These are phyloP conservation scores for Cephonodes hylas DNA, from an alignment of 2,888 invertebrate genomes.

Conservation along the genomic window DNA sequence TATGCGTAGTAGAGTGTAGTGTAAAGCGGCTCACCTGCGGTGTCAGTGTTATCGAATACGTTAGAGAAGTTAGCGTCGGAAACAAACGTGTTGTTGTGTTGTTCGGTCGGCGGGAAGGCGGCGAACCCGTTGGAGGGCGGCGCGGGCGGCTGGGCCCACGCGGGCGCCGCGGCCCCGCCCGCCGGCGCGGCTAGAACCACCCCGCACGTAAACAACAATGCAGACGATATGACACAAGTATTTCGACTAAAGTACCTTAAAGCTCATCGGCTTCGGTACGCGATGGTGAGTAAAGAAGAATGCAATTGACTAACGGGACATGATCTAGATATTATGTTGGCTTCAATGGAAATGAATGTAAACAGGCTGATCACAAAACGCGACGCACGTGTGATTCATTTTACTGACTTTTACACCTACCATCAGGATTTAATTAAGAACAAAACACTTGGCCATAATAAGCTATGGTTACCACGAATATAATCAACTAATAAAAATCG, in stretches of 20 bases:
- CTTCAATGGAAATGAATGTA: no score
- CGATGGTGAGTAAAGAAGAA: no score
- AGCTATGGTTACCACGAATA: no score
- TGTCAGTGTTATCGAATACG: conserved; percentile 90
- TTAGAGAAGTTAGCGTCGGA: conserved; percentile 93
- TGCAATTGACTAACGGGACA: no score
- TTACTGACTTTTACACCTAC: no score
- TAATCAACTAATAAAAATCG: no score
- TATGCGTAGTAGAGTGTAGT: conserved; percentile 14
- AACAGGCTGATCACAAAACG: no score
- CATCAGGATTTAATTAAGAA: no score
- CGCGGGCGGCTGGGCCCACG: conserved; percentile 47
- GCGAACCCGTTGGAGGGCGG: conserved; percentile 53
- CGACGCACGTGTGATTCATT: no score
- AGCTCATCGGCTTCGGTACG: no score
- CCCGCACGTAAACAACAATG: conserved; percentile 28
- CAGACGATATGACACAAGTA: conserved; percentile 14
- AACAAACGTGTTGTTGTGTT: conserved; percentile 83
- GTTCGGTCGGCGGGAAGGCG: conserved; percentile 48
- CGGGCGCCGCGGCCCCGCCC: conserved; percentile 33
- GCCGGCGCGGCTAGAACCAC: conserved; percentile 33
- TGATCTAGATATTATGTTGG: no score
- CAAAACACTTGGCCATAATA: no score
- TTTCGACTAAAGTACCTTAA: not conserved
- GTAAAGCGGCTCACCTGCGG: conserved; percentile 82